Evolutionary conservation across 2,888 invertebrate genomes (phyloP).

Genomic region (Ditylenchus weischeri): DNA sequence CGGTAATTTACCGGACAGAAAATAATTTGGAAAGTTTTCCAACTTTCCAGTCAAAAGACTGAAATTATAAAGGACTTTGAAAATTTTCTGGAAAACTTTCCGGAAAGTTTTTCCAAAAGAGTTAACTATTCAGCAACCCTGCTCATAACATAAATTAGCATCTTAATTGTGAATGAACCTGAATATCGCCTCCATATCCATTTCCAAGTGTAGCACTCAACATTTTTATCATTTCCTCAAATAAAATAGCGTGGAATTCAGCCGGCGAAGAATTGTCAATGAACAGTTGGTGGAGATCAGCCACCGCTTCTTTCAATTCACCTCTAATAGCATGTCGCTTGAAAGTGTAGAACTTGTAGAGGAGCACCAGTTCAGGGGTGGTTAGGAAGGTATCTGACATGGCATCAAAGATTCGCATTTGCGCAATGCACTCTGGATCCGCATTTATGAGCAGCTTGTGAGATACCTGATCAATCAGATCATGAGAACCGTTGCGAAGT

Average conservation of each 20-base stretch:
- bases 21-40: no score
- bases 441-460: not conserved
- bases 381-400: constrained; percentile 21
- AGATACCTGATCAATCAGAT: not conserved
- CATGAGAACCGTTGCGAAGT: not conserved
- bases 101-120: no score
- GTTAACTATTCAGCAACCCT: no score
- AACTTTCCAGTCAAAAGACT: no score
- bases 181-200: no score
- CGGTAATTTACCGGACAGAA: no score
- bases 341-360: constrained; percentile 33
- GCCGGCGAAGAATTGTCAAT: constrained; percentile 21
- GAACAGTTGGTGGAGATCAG: constrained; percentile 25
- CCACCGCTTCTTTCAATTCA: constrained; percentile 27
- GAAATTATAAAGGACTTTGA: no score
- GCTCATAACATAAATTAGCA: no score
- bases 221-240: constrained; percentile 14
- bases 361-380: constrained; percentile 28
- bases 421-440: constrained; percentile 13
- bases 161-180: no score
- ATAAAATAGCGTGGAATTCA: constrained; percentile 18
- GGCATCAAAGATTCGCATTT: constrained; percentile 31
- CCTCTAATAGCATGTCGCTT: constrained; percentile 26
- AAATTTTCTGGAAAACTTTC: no score
- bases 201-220: no score